Evolutionary conservation across 2,888 invertebrate species (phyloP).

Genomic region (Drosophila rubida): DNA sequence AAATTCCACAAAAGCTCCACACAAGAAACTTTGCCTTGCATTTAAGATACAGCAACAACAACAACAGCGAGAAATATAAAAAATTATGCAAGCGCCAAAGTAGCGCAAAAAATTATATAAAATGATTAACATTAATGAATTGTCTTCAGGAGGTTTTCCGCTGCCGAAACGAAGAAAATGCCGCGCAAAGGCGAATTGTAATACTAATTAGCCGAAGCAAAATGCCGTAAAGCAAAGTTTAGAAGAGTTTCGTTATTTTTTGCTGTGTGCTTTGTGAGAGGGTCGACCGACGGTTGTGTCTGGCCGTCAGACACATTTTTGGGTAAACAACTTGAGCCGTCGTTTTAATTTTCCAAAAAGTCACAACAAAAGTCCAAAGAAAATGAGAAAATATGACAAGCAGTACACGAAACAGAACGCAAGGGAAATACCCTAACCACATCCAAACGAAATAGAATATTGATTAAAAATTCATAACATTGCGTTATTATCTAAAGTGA

Average conservation of each 20-base stretch:
- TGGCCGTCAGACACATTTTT: constrained; percentile 54
- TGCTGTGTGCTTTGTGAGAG: not conserved
- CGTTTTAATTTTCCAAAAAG: constrained; percentile 69
- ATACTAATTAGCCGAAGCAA: constrained; percentile 75
- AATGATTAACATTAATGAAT: constrained; percentile 81
- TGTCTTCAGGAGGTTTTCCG: constrained; percentile 56
- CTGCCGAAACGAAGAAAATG: constrained; percentile 53
- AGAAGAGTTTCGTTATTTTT: constrained; percentile 51
- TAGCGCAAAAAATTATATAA: constrained; percentile 62
- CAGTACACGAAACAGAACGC: constrained; percentile 6
- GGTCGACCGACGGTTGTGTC: constrained; percentile 13
- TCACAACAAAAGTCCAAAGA: constrained; percentile 60
- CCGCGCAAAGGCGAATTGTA: constrained; percentile 69
- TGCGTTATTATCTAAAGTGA: too few species aligned
- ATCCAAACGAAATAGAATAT: too few species aligned
- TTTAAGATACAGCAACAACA: constrained; percentile 22
- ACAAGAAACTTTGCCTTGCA: constrained; percentile 60
- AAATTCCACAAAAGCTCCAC: constrained; percentile 50
- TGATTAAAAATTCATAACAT: not conserved
- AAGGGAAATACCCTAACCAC: constrained; percentile 25
- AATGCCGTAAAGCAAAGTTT: constrained; percentile 64
- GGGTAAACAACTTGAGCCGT: constrained; percentile 77
- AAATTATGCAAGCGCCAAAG: constrained; percentile 62
- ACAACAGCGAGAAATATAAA: constrained; percentile 7
- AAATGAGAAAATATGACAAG: constrained; percentile 42